Conservation (phyloP, 2,797 vertebrate genomes). For the Protosalanx chinensis region DNA sequence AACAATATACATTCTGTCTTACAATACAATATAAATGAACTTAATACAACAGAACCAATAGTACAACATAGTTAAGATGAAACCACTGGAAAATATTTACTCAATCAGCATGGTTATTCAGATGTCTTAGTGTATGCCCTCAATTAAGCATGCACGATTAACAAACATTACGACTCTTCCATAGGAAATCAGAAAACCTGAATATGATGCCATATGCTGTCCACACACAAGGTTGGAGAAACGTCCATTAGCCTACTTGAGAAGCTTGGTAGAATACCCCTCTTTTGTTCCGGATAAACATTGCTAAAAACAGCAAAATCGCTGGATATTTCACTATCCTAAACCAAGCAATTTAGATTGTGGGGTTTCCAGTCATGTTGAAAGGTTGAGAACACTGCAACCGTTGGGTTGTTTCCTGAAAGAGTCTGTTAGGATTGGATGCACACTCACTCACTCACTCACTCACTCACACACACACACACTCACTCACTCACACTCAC, state of each 20-base stretch:
- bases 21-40: constrained; percentile 49
- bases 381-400: constrained; percentile 6
- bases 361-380: constrained; percentile 25
- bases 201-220: constrained; percentile 11
- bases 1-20: constrained; percentile 63
- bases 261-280: background rate
- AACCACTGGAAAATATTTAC: constrained; percentile 58
- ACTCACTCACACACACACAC: no score
- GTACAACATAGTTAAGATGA: constrained; percentile 37
- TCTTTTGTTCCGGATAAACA: background rate
- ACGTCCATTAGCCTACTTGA: background rate
- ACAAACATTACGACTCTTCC: constrained; percentile 8
- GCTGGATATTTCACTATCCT: constrained; percentile 8
- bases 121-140: constrained; percentile 34
- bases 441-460: constrained; percentile 21
- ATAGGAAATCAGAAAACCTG: constrained; percentile 3
- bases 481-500: no score
- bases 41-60: constrained; percentile 44
- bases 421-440: constrained; percentile 21
- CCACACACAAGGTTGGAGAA: background rate
- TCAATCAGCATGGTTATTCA: constrained; percentile 41
- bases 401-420: constrained; percentile 16
- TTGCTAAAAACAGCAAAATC: background rate
- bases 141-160: constrained; percentile 17
- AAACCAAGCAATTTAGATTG: constrained; percentile 7